These are phyloP conservation scores for Platichthys flesus DNA, from an alignment of 2,113 vertebrate genomes.

Conservation along the genomic window DNA sequence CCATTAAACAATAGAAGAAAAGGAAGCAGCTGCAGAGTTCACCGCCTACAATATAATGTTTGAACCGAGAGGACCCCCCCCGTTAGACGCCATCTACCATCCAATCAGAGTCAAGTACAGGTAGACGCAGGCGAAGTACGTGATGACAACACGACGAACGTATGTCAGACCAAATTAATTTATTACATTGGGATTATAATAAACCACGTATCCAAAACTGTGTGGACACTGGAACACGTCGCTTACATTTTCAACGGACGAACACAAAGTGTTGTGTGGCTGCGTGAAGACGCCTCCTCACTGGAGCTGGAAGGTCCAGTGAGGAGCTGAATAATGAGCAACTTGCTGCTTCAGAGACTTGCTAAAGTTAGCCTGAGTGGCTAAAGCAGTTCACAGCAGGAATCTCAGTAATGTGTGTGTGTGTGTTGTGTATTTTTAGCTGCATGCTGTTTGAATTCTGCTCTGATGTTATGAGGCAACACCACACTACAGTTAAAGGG, in stretches of 20 bases:
- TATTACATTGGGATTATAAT: neutral
- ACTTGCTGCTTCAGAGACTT: neutral
- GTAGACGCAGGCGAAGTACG: too few species aligned
- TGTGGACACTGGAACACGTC: neutral
- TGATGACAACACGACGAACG: too few species aligned
- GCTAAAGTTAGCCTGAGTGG: constrained; percentile 55
- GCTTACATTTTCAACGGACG: too few species aligned
- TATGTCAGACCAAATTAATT: neutral
- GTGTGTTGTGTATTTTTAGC: constrained; percentile 56
- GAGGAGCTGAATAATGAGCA: neutral
- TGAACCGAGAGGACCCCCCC: too few species aligned
- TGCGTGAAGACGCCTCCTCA: too few species aligned
- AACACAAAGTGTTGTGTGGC: too few species aligned
- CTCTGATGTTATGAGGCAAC: constrained; percentile 36
- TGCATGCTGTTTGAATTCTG: constrained; percentile 54
- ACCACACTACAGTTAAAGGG: constrained; percentile 1
- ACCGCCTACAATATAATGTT: too few species aligned
- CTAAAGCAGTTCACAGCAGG: constrained; percentile 48
- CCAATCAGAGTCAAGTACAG: too few species aligned
- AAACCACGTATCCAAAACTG: neutral
- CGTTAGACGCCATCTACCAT: too few species aligned
- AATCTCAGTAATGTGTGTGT: constrained; percentile 47
- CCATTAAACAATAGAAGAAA: too few species aligned
- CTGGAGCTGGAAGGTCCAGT: too few species aligned
- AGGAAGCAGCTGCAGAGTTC: too few species aligned